A percentile compares a stretch with the other conserved stretches of the same genome.
phyloP scores from a whole-genome alignment of 2,113 vertebrate genomes.

The Gambusia affinis region DNA sequence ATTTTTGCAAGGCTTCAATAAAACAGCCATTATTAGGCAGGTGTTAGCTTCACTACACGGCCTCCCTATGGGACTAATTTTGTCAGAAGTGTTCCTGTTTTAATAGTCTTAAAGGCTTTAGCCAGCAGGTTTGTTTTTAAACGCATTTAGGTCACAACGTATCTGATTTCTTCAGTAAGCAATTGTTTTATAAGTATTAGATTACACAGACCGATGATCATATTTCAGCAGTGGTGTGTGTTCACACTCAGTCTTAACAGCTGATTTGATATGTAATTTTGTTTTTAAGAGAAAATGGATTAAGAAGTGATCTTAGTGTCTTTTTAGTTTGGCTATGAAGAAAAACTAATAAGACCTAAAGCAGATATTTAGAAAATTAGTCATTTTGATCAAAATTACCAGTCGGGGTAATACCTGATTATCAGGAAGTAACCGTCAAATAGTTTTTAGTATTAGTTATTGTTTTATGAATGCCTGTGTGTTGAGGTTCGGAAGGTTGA shows the following conservation, averaged over 20 bases:
- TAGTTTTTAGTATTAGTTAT: too few relatives aligned
- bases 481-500: too few relatives aligned
- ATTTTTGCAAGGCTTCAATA: conserved; percentile 44
- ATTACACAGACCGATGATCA: conserved; percentile 19
- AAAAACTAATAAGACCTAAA: too few relatives aligned
- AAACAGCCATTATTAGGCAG: conserved; percentile 35
- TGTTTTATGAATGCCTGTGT: too few relatives aligned
- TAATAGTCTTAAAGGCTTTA: conserved; percentile 30
- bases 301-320: too few relatives aligned
- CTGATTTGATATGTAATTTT: conserved; percentile 1
- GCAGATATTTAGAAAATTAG: too few relatives aligned
- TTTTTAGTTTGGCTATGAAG: not conserved
- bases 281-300: too few relatives aligned
- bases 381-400: too few relatives aligned
- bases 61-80: conserved; percentile 64
- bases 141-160: conserved; percentile 17
- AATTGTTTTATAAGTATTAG: conserved; percentile 16
- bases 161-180: conserved; percentile 1
- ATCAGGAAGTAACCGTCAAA: too few relatives aligned
- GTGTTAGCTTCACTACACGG: conserved; percentile 45
- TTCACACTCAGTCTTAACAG: not conserved
- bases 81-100: conserved; percentile 48
- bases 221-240: conserved; percentile 9
- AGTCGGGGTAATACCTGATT: too few relatives aligned
- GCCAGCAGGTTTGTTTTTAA: conserved; percentile 39